A percentile compares a stretch with the other conserved stretches of the same genome.
Evolutionary conservation across 2,113 vertebrate genomes (phyloP).

Genomic region (Pungitius pungitius): DNA sequence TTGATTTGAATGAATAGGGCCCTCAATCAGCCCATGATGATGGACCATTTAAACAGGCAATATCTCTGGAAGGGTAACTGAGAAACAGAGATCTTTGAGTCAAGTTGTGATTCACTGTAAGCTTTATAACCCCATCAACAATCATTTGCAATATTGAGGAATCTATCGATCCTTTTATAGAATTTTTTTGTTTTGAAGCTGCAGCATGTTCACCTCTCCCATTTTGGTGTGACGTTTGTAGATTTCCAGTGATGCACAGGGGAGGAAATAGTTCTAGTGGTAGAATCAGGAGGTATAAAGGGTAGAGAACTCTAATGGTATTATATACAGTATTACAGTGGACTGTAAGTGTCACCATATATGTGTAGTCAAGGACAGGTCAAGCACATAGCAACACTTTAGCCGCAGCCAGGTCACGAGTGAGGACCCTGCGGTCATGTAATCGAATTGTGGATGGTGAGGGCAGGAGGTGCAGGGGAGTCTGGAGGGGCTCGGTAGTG

Average conservation of each 20-base stretch:
- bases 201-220: neutral
- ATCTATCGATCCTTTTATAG: neutral
- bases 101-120: too few relatives aligned
- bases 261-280: neutral
- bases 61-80: neutral
- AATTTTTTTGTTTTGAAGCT: neutral
- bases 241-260: neutral
- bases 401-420: neutral
- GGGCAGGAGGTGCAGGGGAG: too few relatives aligned
- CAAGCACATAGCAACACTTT: neutral
- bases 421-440: neutral
- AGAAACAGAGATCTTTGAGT: neutral
- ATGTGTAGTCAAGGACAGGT: neutral
- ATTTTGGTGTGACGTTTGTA: neutral
- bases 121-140: neutral
- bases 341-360: neutral
- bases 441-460: neutral
- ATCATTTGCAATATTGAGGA: neutral
- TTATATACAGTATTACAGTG: neutral
- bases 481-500: too few relatives aligned
- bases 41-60: too few relatives aligned
- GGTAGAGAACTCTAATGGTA: neutral
- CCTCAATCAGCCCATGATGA: neutral
- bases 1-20: neutral
- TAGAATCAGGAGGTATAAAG: neutral